A percentile compares a stretch with the other conserved stretches of the same genome.
These are phyloP conservation scores for Prietella phreatophila DNA, from an alignment of 2,113 vertebrate genomes.

Conservation along the genomic window DNA sequence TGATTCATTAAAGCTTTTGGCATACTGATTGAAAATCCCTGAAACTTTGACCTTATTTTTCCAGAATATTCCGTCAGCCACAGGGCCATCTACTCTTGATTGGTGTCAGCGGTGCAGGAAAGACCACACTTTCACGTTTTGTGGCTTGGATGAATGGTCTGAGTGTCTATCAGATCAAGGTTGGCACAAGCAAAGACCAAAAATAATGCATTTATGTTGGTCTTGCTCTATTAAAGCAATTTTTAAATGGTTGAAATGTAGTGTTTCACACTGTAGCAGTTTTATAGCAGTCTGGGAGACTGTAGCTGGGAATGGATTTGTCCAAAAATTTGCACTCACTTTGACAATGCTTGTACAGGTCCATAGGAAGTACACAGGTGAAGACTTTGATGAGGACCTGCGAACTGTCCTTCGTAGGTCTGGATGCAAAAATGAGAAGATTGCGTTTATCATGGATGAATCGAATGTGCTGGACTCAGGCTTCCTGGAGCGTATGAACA, in stretches of 20 bases:
- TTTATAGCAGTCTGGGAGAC: neutral
- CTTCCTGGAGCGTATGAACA: conserved; percentile 98
- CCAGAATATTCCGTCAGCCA: conserved; percentile 95
- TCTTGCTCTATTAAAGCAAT: neutral
- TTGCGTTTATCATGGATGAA: conserved; percentile 99
- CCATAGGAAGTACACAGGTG: conserved; percentile 95
- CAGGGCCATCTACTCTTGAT: conserved; percentile 96
- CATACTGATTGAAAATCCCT: neutral
- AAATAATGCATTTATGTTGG: neutral
- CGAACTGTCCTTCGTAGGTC: conserved; percentile 94
- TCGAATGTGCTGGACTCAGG: conserved; percentile 97
- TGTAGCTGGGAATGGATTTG: neutral
- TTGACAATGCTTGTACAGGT: conserved; percentile 71
- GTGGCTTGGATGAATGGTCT: conserved; percentile 99
- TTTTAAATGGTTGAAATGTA: neutral
- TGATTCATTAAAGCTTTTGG: neutral
- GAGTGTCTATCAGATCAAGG: conserved; percentile 99
- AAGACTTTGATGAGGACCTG: conserved; percentile 97
- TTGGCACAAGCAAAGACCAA: conserved; percentile 57
- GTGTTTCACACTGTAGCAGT: neutral
- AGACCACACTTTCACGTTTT: conserved; percentile 95
- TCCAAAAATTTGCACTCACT: neutral
- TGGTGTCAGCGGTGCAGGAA: conserved; percentile 95
- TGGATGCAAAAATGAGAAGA: conserved; percentile 98
- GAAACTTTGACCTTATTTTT: conserved; percentile 3